Conservation (phyloP, 2,888 invertebrate species). For the Oligia latruncula region DNA sequence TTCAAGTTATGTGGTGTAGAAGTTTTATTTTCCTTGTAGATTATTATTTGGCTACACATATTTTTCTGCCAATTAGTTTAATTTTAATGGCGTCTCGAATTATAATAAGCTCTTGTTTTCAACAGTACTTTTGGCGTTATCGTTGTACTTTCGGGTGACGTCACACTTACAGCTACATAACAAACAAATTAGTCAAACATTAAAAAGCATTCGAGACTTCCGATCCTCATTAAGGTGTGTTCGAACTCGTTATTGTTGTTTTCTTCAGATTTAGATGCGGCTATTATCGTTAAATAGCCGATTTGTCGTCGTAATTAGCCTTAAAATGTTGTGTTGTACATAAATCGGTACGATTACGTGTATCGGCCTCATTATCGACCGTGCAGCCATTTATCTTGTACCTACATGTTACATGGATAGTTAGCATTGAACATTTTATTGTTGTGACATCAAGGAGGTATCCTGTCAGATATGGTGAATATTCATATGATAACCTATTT, state of each 20-base stretch:
- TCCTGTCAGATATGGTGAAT: not conserved
- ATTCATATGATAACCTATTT: not conserved
- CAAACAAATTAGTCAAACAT: constrained; percentile 86
- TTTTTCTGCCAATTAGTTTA: constrained; percentile 69
- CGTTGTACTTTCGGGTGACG: constrained; percentile 63
- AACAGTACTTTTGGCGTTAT: constrained; percentile 62
- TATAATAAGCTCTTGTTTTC: constrained; percentile 62
- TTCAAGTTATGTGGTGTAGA: not conserved
- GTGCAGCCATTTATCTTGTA: constrained; percentile 57
- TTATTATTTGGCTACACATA: constrained; percentile 52
- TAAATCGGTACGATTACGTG: constrained; percentile 78
- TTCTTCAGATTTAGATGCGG: constrained; percentile 81
- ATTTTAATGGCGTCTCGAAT: constrained; percentile 67
- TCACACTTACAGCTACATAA: constrained; percentile 64
- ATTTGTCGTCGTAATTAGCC: constrained; percentile 84
- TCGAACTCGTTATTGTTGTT: constrained; percentile 73
- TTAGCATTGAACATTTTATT: constrained; percentile 43
- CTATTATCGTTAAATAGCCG: constrained; percentile 83
- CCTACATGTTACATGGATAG: constrained; percentile 34
- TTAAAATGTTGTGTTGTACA: constrained; percentile 79
- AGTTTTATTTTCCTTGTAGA: constrained; percentile 5
- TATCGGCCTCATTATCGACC: constrained; percentile 70
- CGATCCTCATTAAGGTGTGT: constrained; percentile 85
- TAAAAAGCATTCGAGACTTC: constrained; percentile 83
- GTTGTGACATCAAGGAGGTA: constrained; percentile 6